Percentiles rank a stretch among this genome's conserved stretches.
phyloP scores from a whole-genome alignment of 1,140 invertebrate species.

The Bombus impatiens region DNA sequence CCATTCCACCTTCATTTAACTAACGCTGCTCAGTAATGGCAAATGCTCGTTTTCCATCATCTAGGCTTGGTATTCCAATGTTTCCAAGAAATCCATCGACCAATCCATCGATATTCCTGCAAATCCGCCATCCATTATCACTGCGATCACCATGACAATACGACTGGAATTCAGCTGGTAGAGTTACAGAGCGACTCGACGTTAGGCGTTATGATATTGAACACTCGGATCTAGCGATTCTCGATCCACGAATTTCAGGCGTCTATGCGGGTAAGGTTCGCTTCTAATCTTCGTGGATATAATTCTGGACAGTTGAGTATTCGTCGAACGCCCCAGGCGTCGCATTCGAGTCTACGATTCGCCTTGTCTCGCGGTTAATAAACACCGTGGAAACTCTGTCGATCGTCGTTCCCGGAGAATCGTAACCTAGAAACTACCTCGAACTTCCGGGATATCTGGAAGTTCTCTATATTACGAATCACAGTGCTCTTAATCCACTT shows the following conservation, averaged over 20 bases:
- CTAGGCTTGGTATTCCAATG: not conserved
- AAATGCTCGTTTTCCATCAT: not conserved
- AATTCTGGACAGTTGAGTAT: slow-evolving; percentile 57
- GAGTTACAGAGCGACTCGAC: slow-evolving; percentile 34
- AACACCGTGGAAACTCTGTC: slow-evolving; percentile 60
- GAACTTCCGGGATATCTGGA: slow-evolving; percentile 17
- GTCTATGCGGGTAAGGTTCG: slow-evolving; percentile 23
- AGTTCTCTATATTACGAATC: not conserved
- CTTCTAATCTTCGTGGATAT: slow-evolving; percentile 57
- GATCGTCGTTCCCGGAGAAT: slow-evolving; percentile 47
- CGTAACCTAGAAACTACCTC: slow-evolving; percentile 41
- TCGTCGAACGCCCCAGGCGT: slow-evolving; percentile 53
- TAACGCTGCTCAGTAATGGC: not conserved
- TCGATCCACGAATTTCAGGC: not conserved
- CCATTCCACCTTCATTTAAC: not conserved
- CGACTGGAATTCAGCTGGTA: slow-evolving; percentile 47
- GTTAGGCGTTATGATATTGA: slow-evolving; percentile 9
- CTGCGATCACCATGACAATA: slow-evolving; percentile 60
- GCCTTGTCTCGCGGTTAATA: slow-evolving; percentile 63
- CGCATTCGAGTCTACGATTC: slow-evolving; percentile 29
- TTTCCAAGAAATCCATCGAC: not conserved
- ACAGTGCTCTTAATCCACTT: not conserved
- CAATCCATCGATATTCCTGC: slow-evolving; percentile 34
- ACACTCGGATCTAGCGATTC: not conserved
- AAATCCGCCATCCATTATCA: slow-evolving; percentile 40